phyloP scores from a whole-genome alignment of 2,797 vertebrate genomes.

The Fundulus diaphanus region DNA sequence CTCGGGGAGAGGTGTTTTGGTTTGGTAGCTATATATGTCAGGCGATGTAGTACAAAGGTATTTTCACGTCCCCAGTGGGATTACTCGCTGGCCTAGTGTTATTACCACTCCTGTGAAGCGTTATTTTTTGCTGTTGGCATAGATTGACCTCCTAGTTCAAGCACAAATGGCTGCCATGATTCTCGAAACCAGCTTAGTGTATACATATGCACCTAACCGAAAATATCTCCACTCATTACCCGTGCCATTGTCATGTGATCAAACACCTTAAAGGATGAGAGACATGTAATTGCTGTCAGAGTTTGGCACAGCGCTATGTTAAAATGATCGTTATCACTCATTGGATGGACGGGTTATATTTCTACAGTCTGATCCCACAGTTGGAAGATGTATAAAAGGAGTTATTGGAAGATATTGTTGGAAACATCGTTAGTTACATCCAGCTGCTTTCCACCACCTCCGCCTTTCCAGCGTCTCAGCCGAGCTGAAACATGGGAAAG shows the following conservation, averaged over 20 bases:
- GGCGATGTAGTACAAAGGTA: conserved; percentile 65
- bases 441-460: conserved; percentile 73
- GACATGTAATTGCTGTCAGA: conserved; percentile 59
- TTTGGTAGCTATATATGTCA: conserved; percentile 72
- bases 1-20: conserved; percentile 71
- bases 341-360: conserved; percentile 51
- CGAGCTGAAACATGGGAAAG: conserved; percentile 57
- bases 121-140: conserved; percentile 58
- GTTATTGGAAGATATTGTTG: conserved; percentile 65
- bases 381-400: conserved; percentile 40
- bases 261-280: conserved; percentile 48
- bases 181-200: conserved; percentile 34
- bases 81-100: conserved; percentile 60
- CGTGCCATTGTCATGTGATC: conserved; percentile 53
- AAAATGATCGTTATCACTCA: conserved; percentile 50
- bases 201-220: conserved; percentile 27
- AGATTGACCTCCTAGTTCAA: conserved; percentile 64
- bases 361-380: conserved; percentile 43
- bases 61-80: conserved; percentile 74
- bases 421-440: conserved; percentile 70
- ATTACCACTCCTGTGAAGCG: conserved; percentile 69
- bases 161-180: conserved; percentile 54
- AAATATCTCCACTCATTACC: conserved; percentile 58
- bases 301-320: conserved; percentile 61
- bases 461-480: conserved; percentile 65